Conservation (phyloP, 37 sponge, comb jelly and placozoan species). For the Hormiphora californensis region DNA sequence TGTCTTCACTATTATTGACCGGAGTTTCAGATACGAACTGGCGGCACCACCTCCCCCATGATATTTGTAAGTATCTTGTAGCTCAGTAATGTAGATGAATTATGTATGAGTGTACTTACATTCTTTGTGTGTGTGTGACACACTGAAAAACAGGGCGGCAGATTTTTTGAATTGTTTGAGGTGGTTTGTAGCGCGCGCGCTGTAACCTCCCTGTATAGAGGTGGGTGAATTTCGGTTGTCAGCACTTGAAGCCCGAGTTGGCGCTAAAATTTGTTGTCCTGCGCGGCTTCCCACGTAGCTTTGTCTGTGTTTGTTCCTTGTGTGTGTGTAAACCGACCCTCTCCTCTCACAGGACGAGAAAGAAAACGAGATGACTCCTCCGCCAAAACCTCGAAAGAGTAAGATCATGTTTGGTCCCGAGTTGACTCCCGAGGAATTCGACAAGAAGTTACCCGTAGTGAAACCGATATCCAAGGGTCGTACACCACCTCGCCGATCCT, state of each 20-base stretch:
- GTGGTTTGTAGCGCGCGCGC: background rate
- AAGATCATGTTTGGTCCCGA: conserved; percentile 52
- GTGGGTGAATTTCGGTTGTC: no score
- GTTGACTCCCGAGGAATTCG: conserved; percentile 39
- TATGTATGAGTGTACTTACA: no score
- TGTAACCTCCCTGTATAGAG: background rate
- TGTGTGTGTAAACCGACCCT: background rate
- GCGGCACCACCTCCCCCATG: background rate
- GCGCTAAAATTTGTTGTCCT: no score
- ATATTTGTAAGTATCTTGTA: no score
- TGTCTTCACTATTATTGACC: conserved; percentile 30
- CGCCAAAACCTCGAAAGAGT: background rate
- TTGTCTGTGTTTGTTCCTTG: background rate
- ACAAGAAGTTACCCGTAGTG: conserved; percentile 23
- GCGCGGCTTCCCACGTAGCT: no score
- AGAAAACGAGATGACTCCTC: conserved; percentile 31
- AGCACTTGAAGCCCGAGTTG: no score
- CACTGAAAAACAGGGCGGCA: no score
- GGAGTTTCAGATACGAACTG: conserved; percentile 45
- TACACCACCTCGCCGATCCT: conserved; percentile 24
- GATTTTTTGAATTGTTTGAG: no score
- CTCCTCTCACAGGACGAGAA: conserved; percentile 55
- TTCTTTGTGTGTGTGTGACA: no score
- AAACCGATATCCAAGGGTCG: conserved; percentile 1
- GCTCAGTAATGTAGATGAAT: no score